Evolutionary conservation across 2,113 vertebrate genomes (phyloP).

Genomic region (Callospermophilus lateralis): DNA sequence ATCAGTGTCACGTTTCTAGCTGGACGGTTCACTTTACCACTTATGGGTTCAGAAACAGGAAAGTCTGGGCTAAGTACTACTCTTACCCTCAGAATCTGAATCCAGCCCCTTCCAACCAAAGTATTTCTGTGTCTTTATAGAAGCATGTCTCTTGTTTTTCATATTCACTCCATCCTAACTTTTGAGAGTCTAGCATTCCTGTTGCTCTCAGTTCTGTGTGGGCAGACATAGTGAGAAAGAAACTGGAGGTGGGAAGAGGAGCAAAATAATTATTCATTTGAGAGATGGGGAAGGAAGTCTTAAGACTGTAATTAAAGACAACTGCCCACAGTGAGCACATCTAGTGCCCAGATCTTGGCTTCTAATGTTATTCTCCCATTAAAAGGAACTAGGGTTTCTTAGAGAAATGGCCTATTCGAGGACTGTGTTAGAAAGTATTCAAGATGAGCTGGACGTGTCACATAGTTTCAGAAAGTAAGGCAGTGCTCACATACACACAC

Average conservation of each 20-base stretch:
- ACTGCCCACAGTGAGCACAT: slow-evolving; percentile 49
- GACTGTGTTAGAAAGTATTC: neutral
- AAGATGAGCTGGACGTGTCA: neutral
- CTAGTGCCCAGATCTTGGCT: slow-evolving; percentile 24
- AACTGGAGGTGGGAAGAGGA: slow-evolving; percentile 43
- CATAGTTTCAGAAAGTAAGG: neutral
- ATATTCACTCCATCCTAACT: slow-evolving; percentile 17
- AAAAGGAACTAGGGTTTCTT: neutral
- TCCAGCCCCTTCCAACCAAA: neutral
- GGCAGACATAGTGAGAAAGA: slow-evolving; percentile 34
- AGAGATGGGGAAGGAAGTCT: slow-evolving; percentile 55
- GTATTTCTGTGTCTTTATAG: neutral
- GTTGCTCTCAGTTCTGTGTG: slow-evolving; percentile 57
- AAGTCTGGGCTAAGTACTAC: neutral
- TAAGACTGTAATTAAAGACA: slow-evolving; percentile 64
- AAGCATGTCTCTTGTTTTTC: neutral
- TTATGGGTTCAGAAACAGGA: neutral
- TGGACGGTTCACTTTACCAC: neutral
- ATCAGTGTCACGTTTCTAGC: neutral
- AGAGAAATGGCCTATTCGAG: neutral
- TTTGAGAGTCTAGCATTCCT: neutral
- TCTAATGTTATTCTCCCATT: slow-evolving; percentile 24
- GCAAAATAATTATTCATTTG: slow-evolving; percentile 66
- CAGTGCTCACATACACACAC: neutral
- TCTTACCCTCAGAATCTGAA: neutral